phyloP scores from a whole-genome alignment of 2,797 vertebrate species.

The Oreochromis grahami region DNA sequence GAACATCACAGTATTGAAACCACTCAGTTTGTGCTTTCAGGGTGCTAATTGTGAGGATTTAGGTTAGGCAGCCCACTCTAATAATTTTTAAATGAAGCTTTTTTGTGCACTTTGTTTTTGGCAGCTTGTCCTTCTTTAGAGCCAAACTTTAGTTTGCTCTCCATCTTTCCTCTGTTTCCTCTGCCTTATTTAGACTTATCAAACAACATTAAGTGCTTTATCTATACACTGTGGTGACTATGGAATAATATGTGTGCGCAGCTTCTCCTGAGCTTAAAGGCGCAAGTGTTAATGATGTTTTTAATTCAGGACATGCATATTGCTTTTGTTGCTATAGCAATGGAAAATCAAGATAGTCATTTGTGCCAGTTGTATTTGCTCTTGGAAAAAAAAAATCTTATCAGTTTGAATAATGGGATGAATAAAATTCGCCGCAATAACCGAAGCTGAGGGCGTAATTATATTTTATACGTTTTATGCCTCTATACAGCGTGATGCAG shows the following conservation, averaged over 20 bases:
- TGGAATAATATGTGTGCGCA: slow-evolving; percentile 21
- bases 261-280: slow-evolving; percentile 48
- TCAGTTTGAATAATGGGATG: slow-evolving; percentile 59
- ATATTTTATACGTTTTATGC: slow-evolving; percentile 57
- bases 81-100: slow-evolving; percentile 70
- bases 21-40: slow-evolving; percentile 58
- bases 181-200: slow-evolving; percentile 36
- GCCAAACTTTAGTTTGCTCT: slow-evolving; percentile 48
- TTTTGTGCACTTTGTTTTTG: slow-evolving; percentile 66
- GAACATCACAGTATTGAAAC: slow-evolving; percentile 49
- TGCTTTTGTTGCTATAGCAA: slow-evolving; percentile 51
- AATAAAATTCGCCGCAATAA: slow-evolving; percentile 59
- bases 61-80: slow-evolving; percentile 66
- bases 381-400: slow-evolving; percentile 29
- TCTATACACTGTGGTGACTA: slow-evolving; percentile 34
- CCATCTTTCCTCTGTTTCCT: slow-evolving; percentile 19
- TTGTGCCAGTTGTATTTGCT: slow-evolving; percentile 33
- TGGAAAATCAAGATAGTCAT: slow-evolving; percentile 56
- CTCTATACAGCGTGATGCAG: slow-evolving; percentile 35
- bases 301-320: slow-evolving; percentile 56
- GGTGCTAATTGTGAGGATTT: slow-evolving; percentile 72
- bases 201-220: slow-evolving; percentile 61
- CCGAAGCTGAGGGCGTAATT: slow-evolving; percentile 53
- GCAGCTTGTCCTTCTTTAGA: slow-evolving; percentile 59
- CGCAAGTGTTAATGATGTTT: slow-evolving; percentile 65